Evolutionary conservation across 2,888 invertebrate genomes (phyloP), one percentile per base, ranked within the genome.

Genomic region (Cryptus viduatorius): DNA sequence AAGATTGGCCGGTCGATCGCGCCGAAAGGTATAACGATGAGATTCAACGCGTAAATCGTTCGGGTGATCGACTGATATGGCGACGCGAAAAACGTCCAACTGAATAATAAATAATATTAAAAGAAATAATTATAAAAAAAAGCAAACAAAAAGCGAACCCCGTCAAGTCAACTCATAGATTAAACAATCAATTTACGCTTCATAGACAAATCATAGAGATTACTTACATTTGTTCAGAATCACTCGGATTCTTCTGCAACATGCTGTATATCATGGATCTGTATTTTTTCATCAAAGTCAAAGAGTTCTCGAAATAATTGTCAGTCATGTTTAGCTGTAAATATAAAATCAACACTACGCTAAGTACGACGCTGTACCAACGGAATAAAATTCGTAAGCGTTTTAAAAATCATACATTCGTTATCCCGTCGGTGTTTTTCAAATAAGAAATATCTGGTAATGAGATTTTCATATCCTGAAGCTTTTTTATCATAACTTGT

Each of bases 61-160:
- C 75, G 82, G 10, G 86, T 83, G 24, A 82, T 80, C 10, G 90
- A 82, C 37, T 91, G 89, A 73, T 89, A 90, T 1, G 91, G 89
- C 46, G 85, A 87, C 50, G 91, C 87, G 44, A 91, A 89, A 64
- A 89, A 87, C 24, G 89, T 91, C 92, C 91, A 91, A 69, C 91
- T 89, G 75, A 4, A 53, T 46, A 42, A 81, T 7, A 61, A 50
- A 24, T 46, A 19, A 24, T 31, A 69, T 16, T 56, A 12, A 53
- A 42, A 50, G 56, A 37, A 5, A 37, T 0, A 61, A 61, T 31
- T 72, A 19, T 53, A 71, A 69, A 19, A 56, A 31, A 16, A 31
- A 46, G n/a, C n/a, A n/a, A 65, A 59, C 1, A 29, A 59, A 59
- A 29, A 59, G 29, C 12, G 31, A 29, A 3, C 10, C 14, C 46